These are phyloP conservation scores for Puntigrus tetrazona DNA, from an alignment of 2,113 vertebrate species.

Conservation along the genomic window DNA sequence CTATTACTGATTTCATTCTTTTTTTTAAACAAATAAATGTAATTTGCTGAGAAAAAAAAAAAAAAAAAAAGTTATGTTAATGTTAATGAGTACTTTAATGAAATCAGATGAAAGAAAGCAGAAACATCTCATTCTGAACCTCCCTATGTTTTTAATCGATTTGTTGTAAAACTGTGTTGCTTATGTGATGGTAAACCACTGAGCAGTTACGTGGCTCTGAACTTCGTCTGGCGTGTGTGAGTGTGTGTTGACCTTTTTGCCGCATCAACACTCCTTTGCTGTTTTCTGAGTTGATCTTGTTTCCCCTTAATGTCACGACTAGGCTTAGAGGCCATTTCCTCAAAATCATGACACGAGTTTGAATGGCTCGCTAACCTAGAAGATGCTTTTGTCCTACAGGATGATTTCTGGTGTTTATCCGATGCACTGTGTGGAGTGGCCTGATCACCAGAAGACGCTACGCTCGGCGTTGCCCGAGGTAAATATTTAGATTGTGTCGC, in stretches of 20 bases:
- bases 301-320: constrained; percentile 1
- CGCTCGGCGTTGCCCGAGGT: constrained; percentile 26
- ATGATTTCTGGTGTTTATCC: constrained; percentile 2
- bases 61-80: not conserved
- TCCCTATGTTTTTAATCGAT: not conserved
- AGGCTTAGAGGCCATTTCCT: not conserved
- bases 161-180: not conserved
- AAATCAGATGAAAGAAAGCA: not conserved
- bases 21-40: no score
- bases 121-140: not conserved
- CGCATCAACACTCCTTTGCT: not conserved
- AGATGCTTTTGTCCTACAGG: not conserved
- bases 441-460: constrained; percentile 44
- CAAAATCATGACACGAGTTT: not conserved
- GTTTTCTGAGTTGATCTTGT: constrained; percentile 28
- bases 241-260: not conserved
- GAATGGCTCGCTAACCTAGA: constrained; percentile 24
- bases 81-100: not conserved
- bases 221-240: not conserved
- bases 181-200: not conserved
- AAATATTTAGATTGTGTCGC: not conserved
- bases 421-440: not conserved
- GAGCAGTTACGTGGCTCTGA: constrained; percentile 15
- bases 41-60: no score
- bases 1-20: no score